Evolutionary conservation across 2,797 vertebrate species (phyloP).

Genomic region (Nothura maculosa): DNA sequence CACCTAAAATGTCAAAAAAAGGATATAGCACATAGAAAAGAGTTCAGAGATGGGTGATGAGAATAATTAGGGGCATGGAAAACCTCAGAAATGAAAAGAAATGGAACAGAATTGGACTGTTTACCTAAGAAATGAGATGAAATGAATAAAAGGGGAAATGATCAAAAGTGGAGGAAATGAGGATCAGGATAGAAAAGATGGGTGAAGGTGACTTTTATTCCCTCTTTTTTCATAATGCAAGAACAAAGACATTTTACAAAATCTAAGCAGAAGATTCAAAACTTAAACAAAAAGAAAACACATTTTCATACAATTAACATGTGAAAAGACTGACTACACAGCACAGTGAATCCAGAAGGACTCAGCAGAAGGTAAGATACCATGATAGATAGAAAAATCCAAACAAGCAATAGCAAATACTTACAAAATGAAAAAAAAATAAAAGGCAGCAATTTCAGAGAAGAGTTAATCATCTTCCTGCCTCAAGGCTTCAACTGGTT

Average conservation of each 20-base stretch:
- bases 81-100: constrained; percentile 53
- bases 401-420: not conserved
- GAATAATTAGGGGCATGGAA: constrained; percentile 48
- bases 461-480: not conserved
- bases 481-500: not conserved
- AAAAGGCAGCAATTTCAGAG: not conserved
- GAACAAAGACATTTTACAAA: constrained; percentile 12
- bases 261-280: not conserved
- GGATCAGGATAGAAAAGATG: not conserved
- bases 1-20: constrained; percentile 66
- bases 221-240: not conserved
- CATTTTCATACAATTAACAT: not conserved
- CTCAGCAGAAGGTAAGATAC: not conserved
- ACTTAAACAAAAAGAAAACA: not conserved
- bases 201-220: not conserved
- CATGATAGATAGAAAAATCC: not conserved
- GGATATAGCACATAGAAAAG: constrained; percentile 15
- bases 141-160: constrained; percentile 25
- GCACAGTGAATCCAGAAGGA: not conserved
- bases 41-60: constrained; percentile 47
- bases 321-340: not conserved
- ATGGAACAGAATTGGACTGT: constrained; percentile 60
- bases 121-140: constrained; percentile 34
- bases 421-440: not conserved
- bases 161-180: constrained; percentile 25